Evolutionary conservation across 2,888 invertebrate species (phyloP), one percentile per base, ranked within the genome.

Genomic region (Epinotia nisella): DNA sequence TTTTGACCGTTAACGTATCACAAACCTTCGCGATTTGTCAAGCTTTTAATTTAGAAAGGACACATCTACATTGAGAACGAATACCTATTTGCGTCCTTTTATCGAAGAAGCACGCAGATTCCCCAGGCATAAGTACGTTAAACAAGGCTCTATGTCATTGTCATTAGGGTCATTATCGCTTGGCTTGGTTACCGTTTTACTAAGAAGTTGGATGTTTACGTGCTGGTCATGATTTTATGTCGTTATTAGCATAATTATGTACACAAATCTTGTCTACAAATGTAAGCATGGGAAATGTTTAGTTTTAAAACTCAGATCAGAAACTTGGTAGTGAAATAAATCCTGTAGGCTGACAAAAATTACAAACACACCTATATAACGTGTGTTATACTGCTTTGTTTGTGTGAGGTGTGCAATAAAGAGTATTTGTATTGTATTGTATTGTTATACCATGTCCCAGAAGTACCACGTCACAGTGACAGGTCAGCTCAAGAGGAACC

Each of bases 1-100:
- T 55, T 71, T 60, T 72, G 19, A 72, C 71, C 71, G 71, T 72
- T 72, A 72, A 66, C 21, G 13, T 39, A 39, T 19, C 39, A 19
- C 2, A 15, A 21, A 13, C 9, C 5, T 51, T 21, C 3, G 15
- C 15, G 19, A 45, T n/a, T 45, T 17, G 3, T 13, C 10, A 10
- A 11, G 1, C 11, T 13, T 1, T 19, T 35, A 21, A 15, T 35
- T 53, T 9, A 0, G 39, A 55, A 65, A 55, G 3, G 19, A 13
- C 19, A 51, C 19, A 35, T 53, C 19, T 39, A 13, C 5, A 13
- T 2, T 0, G n/a, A 11, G 13, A 53, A 17, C 35, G 1, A 35
- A 3, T 17, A n/a, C 13, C 19, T 19, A 7, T 51, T 7, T 15
- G 9, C 5, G 15, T 17, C 19, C 13, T 39, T 53, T 55, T 19